These are phyloP conservation scores for Mus musculus DNA, from an alignment of 2,113 vertebrate species.

Conservation along the genomic window DNA sequence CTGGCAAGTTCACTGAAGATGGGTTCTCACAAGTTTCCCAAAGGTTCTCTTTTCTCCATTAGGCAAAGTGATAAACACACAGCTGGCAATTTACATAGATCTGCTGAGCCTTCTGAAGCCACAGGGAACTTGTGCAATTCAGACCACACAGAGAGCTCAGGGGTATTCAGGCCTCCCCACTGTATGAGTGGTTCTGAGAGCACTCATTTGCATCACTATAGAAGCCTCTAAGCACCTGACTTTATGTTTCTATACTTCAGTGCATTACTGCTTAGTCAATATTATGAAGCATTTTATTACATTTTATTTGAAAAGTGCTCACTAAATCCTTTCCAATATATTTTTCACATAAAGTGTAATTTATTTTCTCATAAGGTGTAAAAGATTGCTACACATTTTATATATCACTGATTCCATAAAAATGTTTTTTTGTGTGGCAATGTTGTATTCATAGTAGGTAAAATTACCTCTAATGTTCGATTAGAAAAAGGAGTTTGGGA, in stretches of 20 bases:
- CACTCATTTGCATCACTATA: not conserved
- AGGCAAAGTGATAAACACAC: not conserved
- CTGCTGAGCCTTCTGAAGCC: not conserved
- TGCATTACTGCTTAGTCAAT: not conserved
- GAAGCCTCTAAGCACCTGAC: not conserved
- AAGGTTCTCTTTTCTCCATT: not conserved
- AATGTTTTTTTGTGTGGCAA: not conserved
- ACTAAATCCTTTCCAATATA: constrained; percentile 61
- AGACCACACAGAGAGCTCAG: not conserved
- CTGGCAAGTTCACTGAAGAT: not conserved
- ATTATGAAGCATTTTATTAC: constrained; percentile 55
- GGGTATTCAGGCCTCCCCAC: not conserved
- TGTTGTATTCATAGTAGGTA: not conserved
- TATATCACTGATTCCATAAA: constrained; percentile 50
- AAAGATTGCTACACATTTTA: constrained; percentile 52
- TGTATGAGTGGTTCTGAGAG: not conserved
- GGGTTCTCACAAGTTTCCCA: not conserved
- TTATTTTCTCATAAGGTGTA: constrained; percentile 36
- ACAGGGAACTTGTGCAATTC: not conserved
- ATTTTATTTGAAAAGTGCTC: constrained; percentile 61
- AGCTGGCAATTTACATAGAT: not conserved
- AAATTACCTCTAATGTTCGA: constrained; percentile 11
- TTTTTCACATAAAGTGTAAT: constrained; percentile 56
- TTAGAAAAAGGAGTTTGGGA: not conserved
- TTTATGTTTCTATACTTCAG: constrained; percentile 54